Percentiles rank a stretch among this genome's conserved stretches.
Evolutionary conservation across 2,888 invertebrate species (phyloP).

Genomic region (Ophion obscuratus): DNA sequence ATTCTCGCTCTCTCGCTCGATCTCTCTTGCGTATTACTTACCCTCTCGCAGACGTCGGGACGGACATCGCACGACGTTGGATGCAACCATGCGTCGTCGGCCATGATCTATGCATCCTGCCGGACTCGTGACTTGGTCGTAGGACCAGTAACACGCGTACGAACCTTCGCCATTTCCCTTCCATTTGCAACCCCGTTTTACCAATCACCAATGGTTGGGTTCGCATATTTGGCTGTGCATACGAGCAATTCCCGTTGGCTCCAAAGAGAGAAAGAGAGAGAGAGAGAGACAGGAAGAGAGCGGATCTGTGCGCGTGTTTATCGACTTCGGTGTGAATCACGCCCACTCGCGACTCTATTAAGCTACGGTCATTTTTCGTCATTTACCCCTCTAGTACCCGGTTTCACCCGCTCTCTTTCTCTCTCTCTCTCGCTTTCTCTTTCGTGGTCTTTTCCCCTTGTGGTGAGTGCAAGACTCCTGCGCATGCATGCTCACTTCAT

Average conservation of each 20-base stretch:
- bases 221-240: constrained; percentile 26
- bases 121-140: constrained; percentile 71
- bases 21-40: constrained; percentile 52
- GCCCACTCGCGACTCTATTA: constrained; percentile 74
- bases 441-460: neutral
- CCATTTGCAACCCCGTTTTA: constrained; percentile 40
- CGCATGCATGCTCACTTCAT: constrained; percentile 34
- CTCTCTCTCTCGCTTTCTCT: too few species aligned
- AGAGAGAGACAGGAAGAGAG: constrained; percentile 12
- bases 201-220: constrained; percentile 45
- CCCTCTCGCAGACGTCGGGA: constrained; percentile 61
- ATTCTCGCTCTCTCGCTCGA: constrained; percentile 54
- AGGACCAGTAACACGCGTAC: constrained; percentile 79
- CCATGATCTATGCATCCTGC: constrained; percentile 85
- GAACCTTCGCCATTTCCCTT: constrained; percentile 79
- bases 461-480: neutral
- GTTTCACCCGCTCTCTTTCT: too few species aligned
- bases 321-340: constrained; percentile 46
- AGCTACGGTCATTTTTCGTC: neutral
- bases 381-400: too few species aligned
- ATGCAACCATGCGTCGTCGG: constrained; percentile 82
- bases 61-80: constrained; percentile 72
- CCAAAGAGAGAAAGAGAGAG: constrained; percentile 8
- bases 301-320: constrained; percentile 22
- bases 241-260: constrained; percentile 50